Percentiles rank a stretch among this genome's conserved stretches.
These are phyloP conservation scores for Suricata suricatta DNA, from an alignment of 2,113 vertebrate genomes.

Conservation along the genomic window DNA sequence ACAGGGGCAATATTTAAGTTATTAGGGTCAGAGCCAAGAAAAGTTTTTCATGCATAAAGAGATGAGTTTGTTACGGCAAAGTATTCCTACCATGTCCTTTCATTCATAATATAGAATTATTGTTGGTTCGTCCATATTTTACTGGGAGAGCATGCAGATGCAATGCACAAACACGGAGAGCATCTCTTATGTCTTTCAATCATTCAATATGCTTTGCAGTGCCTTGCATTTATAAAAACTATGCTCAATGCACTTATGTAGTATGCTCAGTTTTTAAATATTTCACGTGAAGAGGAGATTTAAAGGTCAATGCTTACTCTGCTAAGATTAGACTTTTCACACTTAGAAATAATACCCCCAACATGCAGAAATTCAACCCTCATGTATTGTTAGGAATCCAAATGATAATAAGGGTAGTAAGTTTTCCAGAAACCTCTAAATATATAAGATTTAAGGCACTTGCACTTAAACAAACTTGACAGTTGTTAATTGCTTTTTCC, in stretches of 20 bases:
- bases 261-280: constrained; percentile 56
- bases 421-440: not conserved
- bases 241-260: constrained; percentile 44
- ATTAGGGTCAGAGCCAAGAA: constrained; percentile 53
- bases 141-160: not conserved
- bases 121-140: not conserved
- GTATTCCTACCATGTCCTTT: constrained; percentile 43
- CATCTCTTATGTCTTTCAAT: constrained; percentile 25
- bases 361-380: constrained; percentile 10
- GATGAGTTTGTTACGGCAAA: constrained; percentile 56
- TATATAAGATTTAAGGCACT: not conserved
- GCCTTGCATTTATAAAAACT: constrained; percentile 54
- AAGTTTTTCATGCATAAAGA: constrained; percentile 56
- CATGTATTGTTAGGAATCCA: constrained; percentile 11
- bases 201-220: not conserved
- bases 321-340: constrained; percentile 50
- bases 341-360: constrained; percentile 33
- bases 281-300: constrained; percentile 69
- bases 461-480: not conserved
- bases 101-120: constrained; percentile 50
- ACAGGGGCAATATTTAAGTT: constrained; percentile 58
- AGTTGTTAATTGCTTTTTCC: not conserved
- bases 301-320: constrained; percentile 72
- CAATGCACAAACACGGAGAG: not conserved
- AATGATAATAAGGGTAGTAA: not conserved